phyloP scores from a whole-genome alignment of 2,113 vertebrate species.

The Equus przewalskii region DNA sequence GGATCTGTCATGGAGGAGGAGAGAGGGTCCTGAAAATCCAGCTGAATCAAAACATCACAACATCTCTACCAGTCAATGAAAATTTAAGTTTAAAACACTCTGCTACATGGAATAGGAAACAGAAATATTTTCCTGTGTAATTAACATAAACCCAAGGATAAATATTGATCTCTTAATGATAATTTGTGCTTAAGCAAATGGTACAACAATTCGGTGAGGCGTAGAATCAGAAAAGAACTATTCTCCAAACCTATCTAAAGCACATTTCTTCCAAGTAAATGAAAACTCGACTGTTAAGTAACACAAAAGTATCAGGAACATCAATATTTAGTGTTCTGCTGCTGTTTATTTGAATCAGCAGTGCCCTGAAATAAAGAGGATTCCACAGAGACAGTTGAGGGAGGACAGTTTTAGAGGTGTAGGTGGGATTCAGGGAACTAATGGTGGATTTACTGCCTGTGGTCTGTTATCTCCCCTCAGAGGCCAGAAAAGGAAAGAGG shows the following conservation, averaged over 20 bases:
- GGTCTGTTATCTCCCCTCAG: background rate
- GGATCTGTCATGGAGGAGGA: background rate
- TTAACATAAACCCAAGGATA: background rate
- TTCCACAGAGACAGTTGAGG: accelerated
- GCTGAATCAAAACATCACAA: background rate
- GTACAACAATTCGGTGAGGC: background rate
- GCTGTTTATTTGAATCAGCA: too few species aligned
- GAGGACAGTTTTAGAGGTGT: accelerated
- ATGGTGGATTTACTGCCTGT: accelerated
- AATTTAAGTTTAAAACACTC: background rate
- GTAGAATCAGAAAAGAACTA: background rate
- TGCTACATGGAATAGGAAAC: background rate
- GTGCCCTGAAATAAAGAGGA: background rate
- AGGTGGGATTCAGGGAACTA: background rate
- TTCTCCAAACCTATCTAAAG: background rate
- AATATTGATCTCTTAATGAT: background rate
- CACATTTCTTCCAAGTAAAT: background rate
- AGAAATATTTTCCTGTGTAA: background rate
- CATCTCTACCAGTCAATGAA: background rate
- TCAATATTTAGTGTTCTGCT: background rate
- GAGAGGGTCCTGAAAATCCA: background rate
- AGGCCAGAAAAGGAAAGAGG: background rate
- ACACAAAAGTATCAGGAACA: background rate
- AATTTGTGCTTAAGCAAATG: background rate
- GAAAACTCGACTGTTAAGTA: background rate